These are phyloP conservation scores for Pocillopora damicornis DNA, from an alignment of 64 coral and sea anemone species.

Conservation along the genomic window DNA sequence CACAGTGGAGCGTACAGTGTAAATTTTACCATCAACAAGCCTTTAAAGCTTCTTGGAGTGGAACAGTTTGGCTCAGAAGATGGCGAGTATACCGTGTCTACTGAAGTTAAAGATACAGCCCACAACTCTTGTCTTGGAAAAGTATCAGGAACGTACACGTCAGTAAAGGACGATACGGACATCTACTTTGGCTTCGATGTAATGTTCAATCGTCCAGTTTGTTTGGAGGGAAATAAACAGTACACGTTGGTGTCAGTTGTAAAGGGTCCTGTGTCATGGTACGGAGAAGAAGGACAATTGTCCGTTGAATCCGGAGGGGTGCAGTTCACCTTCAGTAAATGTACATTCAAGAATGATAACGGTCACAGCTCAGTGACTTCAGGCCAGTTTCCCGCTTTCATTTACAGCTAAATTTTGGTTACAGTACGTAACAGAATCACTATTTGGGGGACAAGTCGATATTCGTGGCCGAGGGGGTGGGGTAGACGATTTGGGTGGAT, in stretches of 20 bases:
- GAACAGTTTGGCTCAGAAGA: neutral
- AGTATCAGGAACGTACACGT: neutral
- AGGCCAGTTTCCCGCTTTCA: neutral
- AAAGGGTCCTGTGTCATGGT: neutral
- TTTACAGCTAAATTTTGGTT: neutral
- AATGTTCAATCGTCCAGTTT: neutral
- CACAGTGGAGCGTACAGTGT: neutral
- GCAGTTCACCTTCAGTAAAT: neutral
- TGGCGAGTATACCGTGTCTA: neutral
- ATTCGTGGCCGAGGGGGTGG: too few species aligned
- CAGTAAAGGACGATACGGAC: neutral
- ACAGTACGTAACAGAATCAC: too few species aligned
- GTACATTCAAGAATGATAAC: too few species aligned
- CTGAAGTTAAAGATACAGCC: neutral
- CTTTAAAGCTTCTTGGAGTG: too few species aligned
- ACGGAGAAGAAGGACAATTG: neutral
- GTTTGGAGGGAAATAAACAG: neutral
- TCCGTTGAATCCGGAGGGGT: neutral
- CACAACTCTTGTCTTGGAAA: neutral
- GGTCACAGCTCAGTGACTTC: neutral
- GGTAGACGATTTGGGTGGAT: too few species aligned
- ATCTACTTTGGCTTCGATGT: neutral
- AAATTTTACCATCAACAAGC: neutral
- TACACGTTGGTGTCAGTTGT: neutral
- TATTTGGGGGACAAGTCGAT: too few species aligned